phyloP scores from a whole-genome alignment of 2,888 invertebrate species.

The Rhyacophila evoluta region DNA sequence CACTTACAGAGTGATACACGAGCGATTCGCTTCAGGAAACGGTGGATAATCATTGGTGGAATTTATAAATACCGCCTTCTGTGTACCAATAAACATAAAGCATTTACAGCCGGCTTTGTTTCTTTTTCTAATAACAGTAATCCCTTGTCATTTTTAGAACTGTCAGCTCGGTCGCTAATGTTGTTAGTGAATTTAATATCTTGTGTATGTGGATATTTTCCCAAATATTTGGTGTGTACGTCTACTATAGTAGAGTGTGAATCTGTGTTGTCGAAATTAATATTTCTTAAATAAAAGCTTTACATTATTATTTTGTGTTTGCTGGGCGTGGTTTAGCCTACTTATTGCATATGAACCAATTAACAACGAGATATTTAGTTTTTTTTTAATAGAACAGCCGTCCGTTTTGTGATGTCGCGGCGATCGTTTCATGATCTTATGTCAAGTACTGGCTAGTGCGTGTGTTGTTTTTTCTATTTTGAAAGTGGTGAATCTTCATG shows the following conservation, averaged over 20 bases:
- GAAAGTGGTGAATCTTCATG: neutral
- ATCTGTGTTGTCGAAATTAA: neutral
- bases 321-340: slow-evolving; percentile 42
- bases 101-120: slow-evolving; percentile 64
- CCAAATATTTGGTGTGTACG: neutral
- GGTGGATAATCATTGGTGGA: slow-evolving; percentile 60
- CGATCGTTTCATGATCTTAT: slow-evolving; percentile 38
- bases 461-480: neutral
- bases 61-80: slow-evolving; percentile 65
- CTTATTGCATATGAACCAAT: slow-evolving; percentile 43
- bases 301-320: neutral
- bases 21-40: slow-evolving; percentile 57
- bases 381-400: slow-evolving; percentile 38
- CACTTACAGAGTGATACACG: slow-evolving; percentile 63
- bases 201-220: neutral
- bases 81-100: slow-evolving; percentile 61
- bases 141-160: neutral
- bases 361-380: slow-evolving; percentile 36
- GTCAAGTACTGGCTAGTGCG: slow-evolving; percentile 34
- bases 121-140: slow-evolving; percentile 60
- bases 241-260: neutral
- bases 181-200: neutral
- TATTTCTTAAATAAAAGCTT: neutral
- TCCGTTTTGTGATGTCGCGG: slow-evolving; percentile 39
- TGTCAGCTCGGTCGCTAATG: neutral